Evolutionary conservation across 2,113 vertebrate species (phyloP).

Genomic region (Tretioscincus oriximinensis): DNA sequence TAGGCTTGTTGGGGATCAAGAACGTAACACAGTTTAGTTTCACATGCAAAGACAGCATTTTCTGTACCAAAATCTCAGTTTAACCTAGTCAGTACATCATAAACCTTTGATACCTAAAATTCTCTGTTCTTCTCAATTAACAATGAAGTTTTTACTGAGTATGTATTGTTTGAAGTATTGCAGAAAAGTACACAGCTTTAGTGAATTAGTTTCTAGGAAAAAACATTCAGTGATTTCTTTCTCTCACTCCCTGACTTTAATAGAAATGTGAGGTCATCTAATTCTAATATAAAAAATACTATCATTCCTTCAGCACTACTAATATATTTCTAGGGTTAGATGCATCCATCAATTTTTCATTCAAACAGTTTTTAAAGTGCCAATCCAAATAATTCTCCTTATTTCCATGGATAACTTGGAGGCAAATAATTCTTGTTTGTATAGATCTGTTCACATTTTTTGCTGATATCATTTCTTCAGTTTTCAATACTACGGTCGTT

Average conservation of each 20-base stretch:
- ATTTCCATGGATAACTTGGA: too few species aligned
- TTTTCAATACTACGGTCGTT: too few species aligned
- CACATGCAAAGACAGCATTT: background rate
- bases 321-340: background rate
- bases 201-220: background rate
- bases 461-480: too few species aligned
- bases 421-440: too few species aligned
- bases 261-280: background rate
- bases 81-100: background rate
- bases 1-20: background rate
- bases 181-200: background rate
- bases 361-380: too few species aligned
- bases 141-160: background rate
- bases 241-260: background rate
- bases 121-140: background rate
- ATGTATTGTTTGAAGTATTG: background rate
- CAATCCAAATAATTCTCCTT: too few species aligned
- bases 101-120: background rate
- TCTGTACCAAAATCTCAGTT: background rate
- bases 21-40: background rate
- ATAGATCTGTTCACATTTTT: too few species aligned
- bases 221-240: background rate
- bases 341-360: too few species aligned
- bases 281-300: background rate
- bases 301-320: too few species aligned